A percentile compares a stretch with the other conserved stretches of the same genome.
These are phyloP conservation scores for Adrianichthys oophorus DNA, from an alignment of 2,797 vertebrate species.

Conservation along the genomic window DNA sequence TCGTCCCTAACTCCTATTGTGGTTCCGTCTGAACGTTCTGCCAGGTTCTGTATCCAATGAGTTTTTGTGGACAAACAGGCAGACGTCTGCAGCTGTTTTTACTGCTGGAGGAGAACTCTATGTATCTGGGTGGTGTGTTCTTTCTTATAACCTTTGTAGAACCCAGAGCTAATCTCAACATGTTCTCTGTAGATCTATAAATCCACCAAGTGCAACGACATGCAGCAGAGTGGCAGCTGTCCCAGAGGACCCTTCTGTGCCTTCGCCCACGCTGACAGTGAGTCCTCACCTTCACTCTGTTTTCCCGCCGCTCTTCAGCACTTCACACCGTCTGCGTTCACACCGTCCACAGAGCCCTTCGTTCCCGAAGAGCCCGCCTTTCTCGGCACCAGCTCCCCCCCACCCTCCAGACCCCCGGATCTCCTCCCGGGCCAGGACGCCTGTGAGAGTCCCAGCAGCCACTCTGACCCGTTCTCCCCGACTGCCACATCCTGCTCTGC, in stretches of 20 bases:
- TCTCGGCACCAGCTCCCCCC: conserved; percentile 80
- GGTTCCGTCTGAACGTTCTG: too few relatives aligned
- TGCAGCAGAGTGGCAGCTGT: conserved; percentile 98
- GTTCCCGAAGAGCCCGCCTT: conserved; percentile 85
- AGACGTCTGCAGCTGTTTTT: too few relatives aligned
- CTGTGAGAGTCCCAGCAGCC: conserved; percentile 78
- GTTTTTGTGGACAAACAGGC: too few relatives aligned
- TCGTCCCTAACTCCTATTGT: too few relatives aligned
- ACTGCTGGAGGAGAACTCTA: too few relatives aligned
- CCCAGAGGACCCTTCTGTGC: conserved; percentile 98
- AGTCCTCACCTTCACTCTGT: conserved; percentile 43
- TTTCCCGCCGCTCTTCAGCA: neutral
- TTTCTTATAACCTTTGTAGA: too few relatives aligned
- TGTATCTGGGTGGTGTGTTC: too few relatives aligned
- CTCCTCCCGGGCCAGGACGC: conserved; percentile 77
- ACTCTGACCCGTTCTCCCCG: conserved; percentile 75
- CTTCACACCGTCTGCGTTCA: too few relatives aligned
- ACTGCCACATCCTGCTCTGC: conserved; percentile 80
- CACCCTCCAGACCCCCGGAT: conserved; percentile 65
- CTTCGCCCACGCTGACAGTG: conserved; percentile 98
- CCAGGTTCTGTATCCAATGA: too few relatives aligned
- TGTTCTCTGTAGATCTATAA: conserved; percentile 88
- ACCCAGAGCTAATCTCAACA: too few relatives aligned
- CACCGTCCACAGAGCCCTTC: conserved; percentile 78
- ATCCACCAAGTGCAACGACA: conserved; percentile 98